Conservation (phyloP, 2,888 invertebrate species). For the Sepioteuthis lessoniana region DNA sequence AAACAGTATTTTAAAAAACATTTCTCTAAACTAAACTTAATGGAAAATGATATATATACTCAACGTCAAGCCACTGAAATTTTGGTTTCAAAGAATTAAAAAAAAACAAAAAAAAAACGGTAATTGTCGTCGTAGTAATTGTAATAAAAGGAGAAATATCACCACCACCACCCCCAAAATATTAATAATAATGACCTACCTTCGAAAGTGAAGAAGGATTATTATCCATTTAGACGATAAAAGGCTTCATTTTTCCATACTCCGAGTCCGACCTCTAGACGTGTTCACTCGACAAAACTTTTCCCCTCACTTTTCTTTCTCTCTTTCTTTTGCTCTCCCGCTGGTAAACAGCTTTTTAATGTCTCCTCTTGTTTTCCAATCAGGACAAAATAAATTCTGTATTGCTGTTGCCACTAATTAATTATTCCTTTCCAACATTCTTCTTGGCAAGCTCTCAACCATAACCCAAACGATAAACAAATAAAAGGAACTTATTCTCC, state of each 20-base stretch:
- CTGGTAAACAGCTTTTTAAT: neutral
- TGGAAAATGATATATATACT: too few relatives aligned
- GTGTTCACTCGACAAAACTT: neutral
- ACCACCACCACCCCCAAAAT: neutral
- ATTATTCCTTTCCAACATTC: neutral
- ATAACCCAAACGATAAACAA: neutral
- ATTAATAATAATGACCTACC: neutral
- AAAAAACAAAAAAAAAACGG: neutral
- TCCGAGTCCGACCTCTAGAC: neutral
- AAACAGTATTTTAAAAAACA: too few relatives aligned
- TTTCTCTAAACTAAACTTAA: too few relatives aligned
- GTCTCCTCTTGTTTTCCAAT: neutral
- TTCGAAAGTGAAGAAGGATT: slow-evolving; percentile 9
- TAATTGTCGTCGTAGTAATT: too few relatives aligned
- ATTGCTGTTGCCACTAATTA: neutral
- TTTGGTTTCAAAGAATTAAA: neutral
- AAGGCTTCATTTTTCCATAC: neutral
- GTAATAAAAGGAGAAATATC: neutral
- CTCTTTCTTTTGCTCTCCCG: neutral
- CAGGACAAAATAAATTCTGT: neutral
- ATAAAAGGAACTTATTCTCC: neutral
- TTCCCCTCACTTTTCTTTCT: neutral
- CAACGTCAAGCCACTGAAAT: neutral
- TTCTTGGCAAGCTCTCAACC: neutral
- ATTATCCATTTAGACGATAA: neutral